phyloP scores from a whole-genome alignment of 2,113 vertebrate genomes.

The Coptodon rendalli region DNA sequence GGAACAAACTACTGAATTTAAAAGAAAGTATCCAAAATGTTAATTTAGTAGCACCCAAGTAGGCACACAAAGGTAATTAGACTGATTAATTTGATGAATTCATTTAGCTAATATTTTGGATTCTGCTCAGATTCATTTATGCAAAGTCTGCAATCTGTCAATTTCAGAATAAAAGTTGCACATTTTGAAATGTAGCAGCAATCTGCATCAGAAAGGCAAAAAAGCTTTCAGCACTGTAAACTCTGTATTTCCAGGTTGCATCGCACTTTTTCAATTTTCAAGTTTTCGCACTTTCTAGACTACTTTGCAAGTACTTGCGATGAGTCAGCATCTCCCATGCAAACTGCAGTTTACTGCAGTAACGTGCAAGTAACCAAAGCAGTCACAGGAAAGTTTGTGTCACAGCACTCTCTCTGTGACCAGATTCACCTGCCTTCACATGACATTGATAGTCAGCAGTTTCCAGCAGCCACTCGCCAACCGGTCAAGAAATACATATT shows the following conservation, averaged over 20 bases:
- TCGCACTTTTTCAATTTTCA: background rate
- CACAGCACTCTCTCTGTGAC: background rate
- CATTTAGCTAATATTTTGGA: background rate
- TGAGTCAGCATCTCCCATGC: background rate
- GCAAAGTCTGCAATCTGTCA: background rate
- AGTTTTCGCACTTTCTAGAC: accelerated
- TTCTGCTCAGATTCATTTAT: background rate
- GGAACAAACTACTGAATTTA: background rate
- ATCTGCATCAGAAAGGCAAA: background rate
- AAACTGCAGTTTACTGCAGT: background rate
- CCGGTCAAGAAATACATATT: accelerated
- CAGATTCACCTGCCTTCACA: background rate
- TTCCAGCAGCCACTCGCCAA: background rate
- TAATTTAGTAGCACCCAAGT: background rate
- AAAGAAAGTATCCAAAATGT: background rate
- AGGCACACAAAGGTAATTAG: accelerated
- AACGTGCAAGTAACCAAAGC: background rate
- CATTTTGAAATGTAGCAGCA: background rate
- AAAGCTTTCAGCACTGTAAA: background rate
- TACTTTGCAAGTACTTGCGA: background rate
- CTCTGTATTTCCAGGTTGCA: background rate
- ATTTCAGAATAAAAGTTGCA: background rate
- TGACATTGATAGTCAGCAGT: accelerated
- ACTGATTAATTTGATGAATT: background rate
- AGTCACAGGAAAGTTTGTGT: background rate